Base-by-base conservation (phyloP, 2,797 vertebrate species). In the Octomys mimax region DNA sequence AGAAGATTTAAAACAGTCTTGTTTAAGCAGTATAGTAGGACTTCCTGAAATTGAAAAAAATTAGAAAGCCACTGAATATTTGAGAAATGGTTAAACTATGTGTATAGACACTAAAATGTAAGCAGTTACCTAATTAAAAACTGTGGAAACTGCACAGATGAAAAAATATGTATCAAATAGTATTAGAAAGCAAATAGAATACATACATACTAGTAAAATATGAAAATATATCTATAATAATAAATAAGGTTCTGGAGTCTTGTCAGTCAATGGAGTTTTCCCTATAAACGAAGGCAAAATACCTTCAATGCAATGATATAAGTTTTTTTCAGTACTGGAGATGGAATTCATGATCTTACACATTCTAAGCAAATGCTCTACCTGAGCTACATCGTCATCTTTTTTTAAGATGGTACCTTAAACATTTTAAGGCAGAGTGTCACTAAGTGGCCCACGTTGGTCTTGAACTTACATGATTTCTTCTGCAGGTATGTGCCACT, bases 51-150 rank as follows among this genome's bases (percentile, higher is more conserved):
- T 82, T 10, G 75, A 91, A 87, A 73, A 73, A 39, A 61, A 68
- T 49, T 52, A 68, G 14, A 87, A 75, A 89, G 59, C 22, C 19
- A 92, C 10, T 39, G n/a, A 95, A 68, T 49, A 89, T 61, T 42
- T 93, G 59, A 92, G 24, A 84, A 94, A 93, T 87, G 54, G 95
- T 61, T 92, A 95, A 88, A 33, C 31, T 90, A 42, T 59, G 14
- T 49, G 19, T 66, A 82, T 6, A 93, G 28, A 88, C 33, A 96
- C 16, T 87, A 80, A 94, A 78, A 93, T 71, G 91, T 24, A 92
- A 6, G 78, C 1, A 91, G 57, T 6, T 49, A 92, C 22, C 13
- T 54, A 94, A 92, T 90, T 49, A 75, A 79, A 88, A 94, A 81
- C 28, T 39, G 21, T 83, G 14, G 13, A 71, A 86, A 94, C 31